phyloP scores from a whole-genome alignment of 1,140 invertebrate genomes.

The Neoseiulus cucumeris region DNA sequence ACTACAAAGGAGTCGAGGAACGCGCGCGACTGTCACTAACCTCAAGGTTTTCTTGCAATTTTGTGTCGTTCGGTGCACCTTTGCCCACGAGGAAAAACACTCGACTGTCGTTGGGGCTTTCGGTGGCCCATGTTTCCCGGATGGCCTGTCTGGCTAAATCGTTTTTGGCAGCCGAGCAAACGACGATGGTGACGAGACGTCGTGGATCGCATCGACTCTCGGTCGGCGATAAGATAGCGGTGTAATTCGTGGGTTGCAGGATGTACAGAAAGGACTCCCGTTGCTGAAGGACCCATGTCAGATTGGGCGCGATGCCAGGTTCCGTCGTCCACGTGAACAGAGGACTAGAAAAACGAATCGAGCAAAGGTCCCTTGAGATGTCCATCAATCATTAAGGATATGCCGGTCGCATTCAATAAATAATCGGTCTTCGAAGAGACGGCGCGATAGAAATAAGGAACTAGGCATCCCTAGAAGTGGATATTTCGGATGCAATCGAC shows the following conservation, averaged over 20 bases:
- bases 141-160: constrained; percentile 43
- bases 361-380: background rate
- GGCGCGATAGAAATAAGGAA: too few species aligned
- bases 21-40: too few species aligned
- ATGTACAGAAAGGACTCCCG: background rate
- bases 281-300: background rate
- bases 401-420: too few species aligned
- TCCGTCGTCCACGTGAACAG: background rate
- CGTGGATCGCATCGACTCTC: background rate
- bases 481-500: too few species aligned
- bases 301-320: background rate
- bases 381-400: too few species aligned
- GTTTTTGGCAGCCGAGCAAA: constrained; percentile 48
- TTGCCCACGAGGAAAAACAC: constrained; percentile 17
- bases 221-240: background rate
- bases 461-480: too few species aligned
- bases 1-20: too few species aligned
- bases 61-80: constrained; percentile 13
- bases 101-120: constrained; percentile 12
- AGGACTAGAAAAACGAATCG: background rate
- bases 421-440: too few species aligned
- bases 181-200: constrained; percentile 44
- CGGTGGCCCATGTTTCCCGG: constrained; percentile 49
- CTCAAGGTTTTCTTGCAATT: constrained; percentile 11
- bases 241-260: background rate